Evolutionary conservation across 2,888 invertebrate species (phyloP).

Genomic region (Clistopyga incitator): DNA sequence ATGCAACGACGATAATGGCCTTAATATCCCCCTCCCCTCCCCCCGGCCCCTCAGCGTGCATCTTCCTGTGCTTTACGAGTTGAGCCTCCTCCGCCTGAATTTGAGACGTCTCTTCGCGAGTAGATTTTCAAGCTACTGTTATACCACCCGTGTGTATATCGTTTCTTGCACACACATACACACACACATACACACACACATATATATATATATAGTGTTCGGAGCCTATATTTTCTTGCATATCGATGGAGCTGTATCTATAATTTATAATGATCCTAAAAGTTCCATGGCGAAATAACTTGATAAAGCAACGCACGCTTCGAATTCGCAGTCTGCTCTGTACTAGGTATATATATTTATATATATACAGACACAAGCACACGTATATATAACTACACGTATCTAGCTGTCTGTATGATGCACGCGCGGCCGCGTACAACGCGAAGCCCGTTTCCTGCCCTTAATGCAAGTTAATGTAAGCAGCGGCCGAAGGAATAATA

Average conservation of each 20-base stretch:
- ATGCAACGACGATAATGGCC: slow-evolving; percentile 84
- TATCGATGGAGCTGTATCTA: slow-evolving; percentile 34
- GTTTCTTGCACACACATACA: neutral
- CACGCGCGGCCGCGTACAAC: slow-evolving; percentile 14
- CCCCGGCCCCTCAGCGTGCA: slow-evolving; percentile 79
- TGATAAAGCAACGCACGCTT: slow-evolving; percentile 34
- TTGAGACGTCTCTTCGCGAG: slow-evolving; percentile 80
- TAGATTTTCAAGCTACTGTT: slow-evolving; percentile 68
- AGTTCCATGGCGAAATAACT: neutral
- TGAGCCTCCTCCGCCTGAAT: slow-evolving; percentile 83
- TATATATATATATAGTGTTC: slow-evolving; percentile 38
- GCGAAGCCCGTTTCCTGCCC: slow-evolving; percentile 66
- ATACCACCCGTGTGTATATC: slow-evolving; percentile 18
- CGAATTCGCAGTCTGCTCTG: slow-evolving; percentile 31
- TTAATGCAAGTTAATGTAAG: slow-evolving; percentile 80
- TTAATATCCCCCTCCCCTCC: slow-evolving; percentile 80
- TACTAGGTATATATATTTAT: no score
- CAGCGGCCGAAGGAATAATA: slow-evolving; percentile 81
- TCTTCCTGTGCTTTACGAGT: slow-evolving; percentile 84
- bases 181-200: no score
- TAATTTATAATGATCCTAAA: slow-evolving; percentile 56
- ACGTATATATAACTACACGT: neutral
- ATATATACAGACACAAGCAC: no score
- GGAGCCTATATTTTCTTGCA: neutral
- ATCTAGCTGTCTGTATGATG: slow-evolving; percentile 15